phyloP scores from a whole-genome alignment of 2,113 vertebrate species.

The Numenius arquata region DNA sequence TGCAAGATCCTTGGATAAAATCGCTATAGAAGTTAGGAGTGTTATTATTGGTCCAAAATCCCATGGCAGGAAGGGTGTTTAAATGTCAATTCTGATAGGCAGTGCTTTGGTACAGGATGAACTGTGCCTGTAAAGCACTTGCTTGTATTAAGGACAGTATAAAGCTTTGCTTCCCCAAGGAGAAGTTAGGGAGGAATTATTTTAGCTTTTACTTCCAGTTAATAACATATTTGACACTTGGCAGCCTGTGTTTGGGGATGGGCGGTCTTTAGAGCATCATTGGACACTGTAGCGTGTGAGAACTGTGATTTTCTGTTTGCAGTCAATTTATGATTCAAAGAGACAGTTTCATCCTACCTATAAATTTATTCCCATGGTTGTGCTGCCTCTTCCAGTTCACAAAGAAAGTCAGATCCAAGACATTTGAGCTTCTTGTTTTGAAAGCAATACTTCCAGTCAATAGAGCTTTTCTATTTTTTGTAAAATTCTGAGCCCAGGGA shows the following conservation, averaged over 20 bases:
- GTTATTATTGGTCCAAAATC: not conserved
- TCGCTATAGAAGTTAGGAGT: not conserved
- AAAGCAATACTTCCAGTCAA: not conserved
- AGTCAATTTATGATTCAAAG: not conserved
- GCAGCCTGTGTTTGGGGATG: not conserved
- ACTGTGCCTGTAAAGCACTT: not conserved
- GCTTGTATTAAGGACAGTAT: not conserved
- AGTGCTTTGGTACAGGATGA: not conserved
- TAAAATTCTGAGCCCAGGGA: not conserved
- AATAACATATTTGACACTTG: not conserved
- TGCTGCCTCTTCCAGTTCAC: not conserved
- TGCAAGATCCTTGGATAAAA: not conserved
- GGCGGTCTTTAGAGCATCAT: not conserved
- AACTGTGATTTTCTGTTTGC: not conserved
- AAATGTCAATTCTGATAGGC: not conserved
- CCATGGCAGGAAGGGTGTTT: not conserved
- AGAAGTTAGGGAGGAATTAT: not conserved
- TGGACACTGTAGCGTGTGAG: not conserved
- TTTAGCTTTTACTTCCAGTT: not conserved
- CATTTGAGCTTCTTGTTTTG: not conserved
- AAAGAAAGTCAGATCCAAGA: not conserved
- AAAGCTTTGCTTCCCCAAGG: not conserved
- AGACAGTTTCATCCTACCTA: not conserved
- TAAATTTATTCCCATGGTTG: conserved; percentile 18
- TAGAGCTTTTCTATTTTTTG: not conserved